Conservation (phyloP, 1,140 invertebrate species). For the Papilio glaucus region DNA sequence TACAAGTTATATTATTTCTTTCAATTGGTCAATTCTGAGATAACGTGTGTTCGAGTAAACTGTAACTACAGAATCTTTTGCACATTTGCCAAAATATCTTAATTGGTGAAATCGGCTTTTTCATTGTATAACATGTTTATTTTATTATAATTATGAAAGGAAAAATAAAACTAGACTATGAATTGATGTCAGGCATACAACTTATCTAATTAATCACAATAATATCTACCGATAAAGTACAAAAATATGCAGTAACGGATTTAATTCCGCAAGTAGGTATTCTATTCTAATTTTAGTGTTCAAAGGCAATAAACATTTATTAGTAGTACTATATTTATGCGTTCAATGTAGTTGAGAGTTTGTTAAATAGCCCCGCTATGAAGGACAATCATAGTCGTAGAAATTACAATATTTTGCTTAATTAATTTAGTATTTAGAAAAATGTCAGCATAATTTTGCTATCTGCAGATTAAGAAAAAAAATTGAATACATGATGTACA, state of each 20-base stretch:
- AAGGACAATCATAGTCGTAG: not conserved
- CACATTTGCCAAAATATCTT: not conserved
- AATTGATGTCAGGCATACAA: constrained; percentile 15
- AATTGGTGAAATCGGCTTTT: not conserved
- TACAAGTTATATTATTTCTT: too few relatives aligned
- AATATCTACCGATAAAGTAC: constrained; percentile 23
- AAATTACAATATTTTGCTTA: not conserved
- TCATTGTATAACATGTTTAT: not conserved
- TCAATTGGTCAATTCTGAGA: too few relatives aligned
- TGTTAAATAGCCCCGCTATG: not conserved
- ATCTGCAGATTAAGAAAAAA: too few relatives aligned
- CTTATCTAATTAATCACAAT: constrained; percentile 23
- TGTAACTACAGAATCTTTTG: too few relatives aligned
- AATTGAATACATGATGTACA: not conserved
- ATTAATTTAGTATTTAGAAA: not conserved
- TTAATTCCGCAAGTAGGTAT: constrained; percentile 19
- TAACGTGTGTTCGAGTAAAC: too few relatives aligned
- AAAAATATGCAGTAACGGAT: constrained; percentile 17
- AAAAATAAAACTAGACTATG: not conserved
- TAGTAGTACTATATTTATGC: not conserved
- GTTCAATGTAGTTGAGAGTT: not conserved
- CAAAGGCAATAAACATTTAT: constrained; percentile 4
- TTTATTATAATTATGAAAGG: not conserved
- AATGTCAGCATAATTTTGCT: too few relatives aligned
- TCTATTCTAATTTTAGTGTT: constrained; percentile 21